A percentile compares a stretch with the other conserved stretches of the same genome.
These are phyloP conservation scores for Bagarius yarrelli DNA, from an alignment of 2,113 vertebrate species.

Conservation along the genomic window DNA sequence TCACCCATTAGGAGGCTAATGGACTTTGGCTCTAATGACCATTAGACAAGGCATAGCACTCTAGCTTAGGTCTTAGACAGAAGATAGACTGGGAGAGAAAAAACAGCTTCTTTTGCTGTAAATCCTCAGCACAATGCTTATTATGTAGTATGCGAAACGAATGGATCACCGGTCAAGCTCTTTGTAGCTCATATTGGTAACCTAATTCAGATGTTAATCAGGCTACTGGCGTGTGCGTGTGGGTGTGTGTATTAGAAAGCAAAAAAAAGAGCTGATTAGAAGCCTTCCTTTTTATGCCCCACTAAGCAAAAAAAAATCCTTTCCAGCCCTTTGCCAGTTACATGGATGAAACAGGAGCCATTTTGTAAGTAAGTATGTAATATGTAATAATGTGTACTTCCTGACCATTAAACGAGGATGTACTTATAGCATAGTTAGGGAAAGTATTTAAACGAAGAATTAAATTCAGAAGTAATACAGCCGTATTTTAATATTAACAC, in stretches of 20 bases:
- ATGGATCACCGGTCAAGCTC: conserved; percentile 64
- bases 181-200: conserved; percentile 57
- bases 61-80: conserved; percentile 73
- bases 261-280: conserved; percentile 23
- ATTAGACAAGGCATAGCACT: conserved; percentile 66
- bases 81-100: conserved; percentile 47
- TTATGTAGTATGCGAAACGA: conserved; percentile 69
- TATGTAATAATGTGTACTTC: too few relatives aligned
- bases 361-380: neutral
- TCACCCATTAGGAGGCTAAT: conserved; percentile 75
- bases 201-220: conserved; percentile 35
- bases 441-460: too few relatives aligned
- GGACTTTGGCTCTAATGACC: conserved; percentile 79
- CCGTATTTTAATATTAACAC: too few relatives aligned
- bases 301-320: conserved; percentile 1
- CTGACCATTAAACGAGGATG: too few relatives aligned
- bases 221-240: conserved; percentile 33
- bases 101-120: conserved; percentile 71
- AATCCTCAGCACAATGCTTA: conserved; percentile 70
- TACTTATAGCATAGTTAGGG: too few relatives aligned
- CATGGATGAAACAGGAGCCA: neutral
- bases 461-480: too few relatives aligned
- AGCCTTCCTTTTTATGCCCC: neutral
- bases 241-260: conserved; percentile 9
- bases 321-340: conserved; percentile 15